A percentile compares a stretch with the other conserved stretches of the same genome.
Conservation (phyloP, 92 coral and sea anemone species). For the Paramuricea clavata region DNA sequence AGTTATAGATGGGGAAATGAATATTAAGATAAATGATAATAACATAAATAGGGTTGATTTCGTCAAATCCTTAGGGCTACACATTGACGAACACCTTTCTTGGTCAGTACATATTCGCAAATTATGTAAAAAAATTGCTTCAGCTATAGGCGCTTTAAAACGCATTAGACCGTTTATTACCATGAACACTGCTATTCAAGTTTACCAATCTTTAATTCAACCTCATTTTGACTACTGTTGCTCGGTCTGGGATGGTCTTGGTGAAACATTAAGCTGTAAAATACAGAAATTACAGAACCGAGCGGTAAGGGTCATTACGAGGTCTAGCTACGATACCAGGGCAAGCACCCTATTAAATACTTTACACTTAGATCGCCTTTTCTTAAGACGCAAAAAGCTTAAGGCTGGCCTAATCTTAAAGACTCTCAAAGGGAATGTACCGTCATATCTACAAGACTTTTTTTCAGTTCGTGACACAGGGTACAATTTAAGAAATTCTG, state of each 20-base stretch:
- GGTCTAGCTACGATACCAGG: not conserved
- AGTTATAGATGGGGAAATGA: not conserved
- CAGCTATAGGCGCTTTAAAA: conserved; percentile 71
- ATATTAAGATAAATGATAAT: too few species aligned
- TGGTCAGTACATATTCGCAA: conserved; percentile 65
- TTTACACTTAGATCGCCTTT: too few species aligned
- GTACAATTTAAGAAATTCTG: too few species aligned
- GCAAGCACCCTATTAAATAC: not conserved
- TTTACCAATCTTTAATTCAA: conserved; percentile 64
- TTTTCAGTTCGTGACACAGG: too few species aligned
- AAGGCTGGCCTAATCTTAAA: too few species aligned
- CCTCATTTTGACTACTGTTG: conserved; percentile 78
- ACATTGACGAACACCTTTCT: conserved; percentile 50
- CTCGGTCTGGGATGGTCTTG: conserved; percentile 64
- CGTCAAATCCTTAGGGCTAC: conserved; percentile 43
- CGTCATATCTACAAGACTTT: too few species aligned
- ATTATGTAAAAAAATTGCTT: conserved; percentile 61
- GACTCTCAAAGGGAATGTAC: too few species aligned
- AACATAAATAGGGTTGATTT: conserved; percentile 43
- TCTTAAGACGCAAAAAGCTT: too few species aligned
- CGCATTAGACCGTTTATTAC: conserved; percentile 59
- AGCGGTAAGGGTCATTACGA: conserved; percentile 63
- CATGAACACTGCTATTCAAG: conserved; percentile 39
- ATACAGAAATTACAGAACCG: conserved; percentile 72
- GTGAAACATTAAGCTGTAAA: conserved; percentile 43